These are phyloP conservation scores for Aspidoscelis tigris DNA, from an alignment of 2,113 vertebrate genomes.

Conservation along the genomic window DNA sequence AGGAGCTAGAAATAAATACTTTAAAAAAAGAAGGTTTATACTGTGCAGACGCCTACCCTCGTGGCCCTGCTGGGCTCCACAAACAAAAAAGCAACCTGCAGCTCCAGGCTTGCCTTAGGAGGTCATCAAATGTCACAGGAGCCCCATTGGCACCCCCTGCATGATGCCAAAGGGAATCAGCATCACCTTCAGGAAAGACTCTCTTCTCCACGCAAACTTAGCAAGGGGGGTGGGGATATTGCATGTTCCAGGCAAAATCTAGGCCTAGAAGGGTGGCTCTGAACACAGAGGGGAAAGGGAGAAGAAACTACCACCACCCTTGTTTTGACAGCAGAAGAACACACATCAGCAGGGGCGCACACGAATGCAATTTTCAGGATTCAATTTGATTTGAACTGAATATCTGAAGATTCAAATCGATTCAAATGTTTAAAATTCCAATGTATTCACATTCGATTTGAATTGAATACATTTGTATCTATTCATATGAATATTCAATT, in stretches of 20 bases:
- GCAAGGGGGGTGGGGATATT: neutral
- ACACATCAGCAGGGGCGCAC: too few relatives aligned
- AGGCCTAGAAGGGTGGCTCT: too few relatives aligned
- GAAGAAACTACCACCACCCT: neutral
- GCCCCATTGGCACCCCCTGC: neutral
- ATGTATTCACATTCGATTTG: too few relatives aligned
- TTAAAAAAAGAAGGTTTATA: conserved; percentile 10
- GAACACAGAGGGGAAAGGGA: neutral
- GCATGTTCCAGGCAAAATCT: neutral
- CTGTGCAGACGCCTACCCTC: neutral
- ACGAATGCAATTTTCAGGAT: too few relatives aligned
- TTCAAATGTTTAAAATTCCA: too few relatives aligned
- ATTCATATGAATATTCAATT: too few relatives aligned
- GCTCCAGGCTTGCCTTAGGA: neutral
- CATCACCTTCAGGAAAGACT: neutral
- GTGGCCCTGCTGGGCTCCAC: neutral
- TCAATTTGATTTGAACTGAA: too few relatives aligned
- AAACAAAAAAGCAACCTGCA: neutral
- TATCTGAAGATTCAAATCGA: too few relatives aligned
- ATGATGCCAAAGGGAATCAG: conserved; percentile 25
- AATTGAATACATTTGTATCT: too few relatives aligned
- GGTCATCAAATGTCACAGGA: neutral
- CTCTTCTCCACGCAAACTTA: neutral
- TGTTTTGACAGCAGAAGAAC: neutral
- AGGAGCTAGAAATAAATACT: conserved; percentile 2